Percentiles rank a stretch among this genome's conserved stretches.
Conservation (phyloP, 1,140 invertebrate genomes). For the Cyclina sinensis region DNA sequence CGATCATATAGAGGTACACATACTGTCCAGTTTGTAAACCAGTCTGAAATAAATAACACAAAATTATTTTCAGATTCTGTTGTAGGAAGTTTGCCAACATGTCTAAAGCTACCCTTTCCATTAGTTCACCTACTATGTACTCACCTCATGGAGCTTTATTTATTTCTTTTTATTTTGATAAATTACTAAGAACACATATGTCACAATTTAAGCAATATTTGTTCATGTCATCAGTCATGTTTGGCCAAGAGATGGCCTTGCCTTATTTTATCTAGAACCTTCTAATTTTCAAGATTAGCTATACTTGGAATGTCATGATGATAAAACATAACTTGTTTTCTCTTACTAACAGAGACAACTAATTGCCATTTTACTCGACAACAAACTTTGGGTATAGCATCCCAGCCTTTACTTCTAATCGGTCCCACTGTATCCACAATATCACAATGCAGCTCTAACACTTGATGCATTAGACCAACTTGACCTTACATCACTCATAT, state of each 20-base stretch:
- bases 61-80: conserved; percentile 74
- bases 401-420: too few species aligned
- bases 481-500: not conserved
- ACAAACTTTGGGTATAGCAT: too few species aligned
- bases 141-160: conserved; percentile 24
- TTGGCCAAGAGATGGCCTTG: not conserved
- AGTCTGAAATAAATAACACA: conserved; percentile 73
- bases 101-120: conserved; percentile 19
- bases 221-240: conserved; percentile 15
- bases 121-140: conserved; percentile 65
- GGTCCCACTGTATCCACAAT: not conserved
- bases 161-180: conserved; percentile 1
- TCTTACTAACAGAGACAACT: not conserved
- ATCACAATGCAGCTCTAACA: not conserved
- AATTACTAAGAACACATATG: conserved; percentile 42
- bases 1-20: conserved; percentile 71
- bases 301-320: conserved; percentile 11
- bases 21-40: conserved; percentile 80
- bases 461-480: not conserved
- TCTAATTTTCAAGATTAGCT: conserved; percentile 1
- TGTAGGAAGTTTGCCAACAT: conserved; percentile 16
- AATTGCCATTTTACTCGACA: not conserved
- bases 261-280: not conserved
- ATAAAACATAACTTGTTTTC: not conserved
- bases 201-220: conserved; percentile 47